These are phyloP conservation scores for Nycticryphes semicollaris DNA, from an alignment of 2,113 vertebrate genomes.

Conservation along the genomic window DNA sequence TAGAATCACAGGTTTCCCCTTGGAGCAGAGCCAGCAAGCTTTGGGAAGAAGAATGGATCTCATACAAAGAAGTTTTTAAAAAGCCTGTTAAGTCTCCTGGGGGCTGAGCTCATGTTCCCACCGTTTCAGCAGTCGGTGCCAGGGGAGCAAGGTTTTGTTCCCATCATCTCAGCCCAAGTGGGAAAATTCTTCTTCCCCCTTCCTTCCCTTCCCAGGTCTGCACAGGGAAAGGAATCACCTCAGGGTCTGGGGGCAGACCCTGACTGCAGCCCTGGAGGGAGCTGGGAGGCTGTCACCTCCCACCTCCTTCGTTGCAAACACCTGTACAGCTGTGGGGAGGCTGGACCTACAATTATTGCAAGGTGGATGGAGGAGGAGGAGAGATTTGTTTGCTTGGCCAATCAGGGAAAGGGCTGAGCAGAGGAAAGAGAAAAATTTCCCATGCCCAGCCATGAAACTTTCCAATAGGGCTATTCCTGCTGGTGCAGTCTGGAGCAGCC, in stretches of 20 bases:
- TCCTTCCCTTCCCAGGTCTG: neutral
- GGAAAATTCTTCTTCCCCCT: neutral
- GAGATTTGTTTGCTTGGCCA: neutral
- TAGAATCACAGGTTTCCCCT: slow-evolving; percentile 59
- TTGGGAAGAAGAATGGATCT: slow-evolving; percentile 48
- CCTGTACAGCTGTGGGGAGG: accelerated
- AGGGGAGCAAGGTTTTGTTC: neutral
- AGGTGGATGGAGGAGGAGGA: neutral
- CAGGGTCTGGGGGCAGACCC: neutral
- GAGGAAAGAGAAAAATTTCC: neutral
- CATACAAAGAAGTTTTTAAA: slow-evolving; percentile 39
- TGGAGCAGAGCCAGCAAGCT: slow-evolving; percentile 35
- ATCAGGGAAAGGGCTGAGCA: neutral
- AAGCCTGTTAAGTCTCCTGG: slow-evolving; percentile 43
- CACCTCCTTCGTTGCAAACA: neutral
- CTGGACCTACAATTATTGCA: neutral
- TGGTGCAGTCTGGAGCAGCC: neutral
- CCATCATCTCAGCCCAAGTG: neutral
- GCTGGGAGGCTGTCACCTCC: neutral
- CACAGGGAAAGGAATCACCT: neutral
- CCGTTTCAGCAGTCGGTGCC: neutral
- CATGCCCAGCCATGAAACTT: neutral
- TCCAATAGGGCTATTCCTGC: neutral
- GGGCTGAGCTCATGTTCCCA: slow-evolving; percentile 50
- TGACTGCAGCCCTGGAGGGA: neutral